Conservation (phyloP, 2,888 invertebrate species). For the Noctua fimbriata region DNA sequence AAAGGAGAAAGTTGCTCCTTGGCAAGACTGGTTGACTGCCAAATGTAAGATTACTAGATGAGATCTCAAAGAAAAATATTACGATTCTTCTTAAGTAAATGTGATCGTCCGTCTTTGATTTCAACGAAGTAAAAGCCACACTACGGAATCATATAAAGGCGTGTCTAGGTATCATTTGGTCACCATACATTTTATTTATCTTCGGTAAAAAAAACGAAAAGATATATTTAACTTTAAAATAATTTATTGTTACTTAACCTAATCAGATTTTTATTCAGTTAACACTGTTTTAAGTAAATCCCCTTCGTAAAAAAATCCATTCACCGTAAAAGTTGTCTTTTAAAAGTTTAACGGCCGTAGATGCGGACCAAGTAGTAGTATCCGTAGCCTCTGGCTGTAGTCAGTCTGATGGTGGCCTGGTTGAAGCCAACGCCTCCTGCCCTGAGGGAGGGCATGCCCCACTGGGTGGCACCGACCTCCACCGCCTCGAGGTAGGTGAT, state of each 20-base stretch:
- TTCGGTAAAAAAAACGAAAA: too few species aligned
- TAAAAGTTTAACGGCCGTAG: conserved; percentile 76
- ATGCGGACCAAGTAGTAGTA: conserved; percentile 81
- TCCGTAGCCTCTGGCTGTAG: conserved; percentile 78
- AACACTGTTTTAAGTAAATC: neutral
- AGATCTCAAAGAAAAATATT: too few species aligned
- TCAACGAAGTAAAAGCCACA: too few species aligned
- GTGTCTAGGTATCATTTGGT: too few species aligned
- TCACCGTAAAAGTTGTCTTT: neutral
- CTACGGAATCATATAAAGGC: too few species aligned
- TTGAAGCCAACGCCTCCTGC: conserved; percentile 74
- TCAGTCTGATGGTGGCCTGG: conserved; percentile 78
- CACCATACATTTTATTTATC: too few species aligned
- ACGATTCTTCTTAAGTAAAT: too few species aligned
- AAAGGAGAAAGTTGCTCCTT: too few species aligned
- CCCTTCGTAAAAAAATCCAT: neutral
- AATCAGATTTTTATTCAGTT: neutral
- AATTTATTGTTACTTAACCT: conserved; percentile 9
- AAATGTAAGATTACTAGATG: too few species aligned
- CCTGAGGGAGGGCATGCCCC: conserved; percentile 72
- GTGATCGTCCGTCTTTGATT: too few species aligned
- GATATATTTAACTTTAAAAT: too few species aligned
- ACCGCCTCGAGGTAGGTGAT: conserved; percentile 76
- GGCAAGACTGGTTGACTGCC: too few species aligned
- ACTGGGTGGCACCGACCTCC: conserved; percentile 80